These are phyloP conservation scores for Eilema sororculum DNA, from an alignment of 2,888 invertebrate species.

Conservation along the genomic window DNA sequence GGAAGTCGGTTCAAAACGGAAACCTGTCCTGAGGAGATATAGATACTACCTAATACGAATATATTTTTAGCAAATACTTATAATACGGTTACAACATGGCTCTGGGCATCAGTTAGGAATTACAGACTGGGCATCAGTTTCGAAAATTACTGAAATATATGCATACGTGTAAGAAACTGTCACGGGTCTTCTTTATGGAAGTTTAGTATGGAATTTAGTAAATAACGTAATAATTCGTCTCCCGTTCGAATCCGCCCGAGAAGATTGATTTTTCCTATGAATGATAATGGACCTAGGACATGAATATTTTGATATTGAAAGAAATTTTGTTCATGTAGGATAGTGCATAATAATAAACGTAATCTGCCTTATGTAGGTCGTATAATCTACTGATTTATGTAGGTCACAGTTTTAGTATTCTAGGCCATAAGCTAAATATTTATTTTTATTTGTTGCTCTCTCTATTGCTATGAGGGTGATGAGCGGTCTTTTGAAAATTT, in stretches of 20 bases:
- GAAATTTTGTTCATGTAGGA: neutral
- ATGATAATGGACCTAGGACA: neutral
- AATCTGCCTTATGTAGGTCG: neutral
- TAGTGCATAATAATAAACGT: neutral
- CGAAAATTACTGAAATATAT: neutral
- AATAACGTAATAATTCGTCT: too few species aligned
- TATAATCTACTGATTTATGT: neutral
- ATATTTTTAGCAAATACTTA: too few species aligned
- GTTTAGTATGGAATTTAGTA: too few species aligned
- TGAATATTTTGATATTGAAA: neutral
- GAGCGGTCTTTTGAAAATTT: neutral
- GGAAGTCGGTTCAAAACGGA: too few species aligned
- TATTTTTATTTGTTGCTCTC: neutral
- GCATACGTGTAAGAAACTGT: too few species aligned
- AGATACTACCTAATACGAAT: neutral
- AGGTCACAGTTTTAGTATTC: neutral
- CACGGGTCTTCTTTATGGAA: neutral
- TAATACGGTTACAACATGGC: too few species aligned
- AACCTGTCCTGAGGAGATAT: too few species aligned
- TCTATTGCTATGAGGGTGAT: too few species aligned
- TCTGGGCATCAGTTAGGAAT: neutral
- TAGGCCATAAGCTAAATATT: neutral
- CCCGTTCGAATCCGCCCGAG: too few species aligned
- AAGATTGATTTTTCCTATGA: too few species aligned
- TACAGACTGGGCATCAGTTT: too few species aligned